A percentile compares a stretch with the other conserved stretches of the same genome.
Evolutionary conservation across 2,888 invertebrate genomes (phyloP).

Genomic region (Hypomecis atomaria): DNA sequence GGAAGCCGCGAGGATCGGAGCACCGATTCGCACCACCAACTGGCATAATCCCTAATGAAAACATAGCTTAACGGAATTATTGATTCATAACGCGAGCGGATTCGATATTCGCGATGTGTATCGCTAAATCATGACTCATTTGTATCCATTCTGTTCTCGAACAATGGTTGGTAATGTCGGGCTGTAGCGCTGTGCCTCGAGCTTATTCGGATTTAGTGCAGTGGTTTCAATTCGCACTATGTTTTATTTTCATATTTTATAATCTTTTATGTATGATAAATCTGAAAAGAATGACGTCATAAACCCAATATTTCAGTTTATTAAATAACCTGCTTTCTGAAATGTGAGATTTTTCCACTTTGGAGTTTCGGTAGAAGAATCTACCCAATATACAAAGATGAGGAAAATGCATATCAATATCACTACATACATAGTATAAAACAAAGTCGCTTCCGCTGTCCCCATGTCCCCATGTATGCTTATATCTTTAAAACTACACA

Average conservation of each 20-base stretch:
- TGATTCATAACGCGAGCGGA: slow-evolving; percentile 67
- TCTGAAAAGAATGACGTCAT: no score
- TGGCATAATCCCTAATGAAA: slow-evolving; percentile 59
- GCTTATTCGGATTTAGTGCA: slow-evolving; percentile 61
- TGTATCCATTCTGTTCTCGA: slow-evolving; percentile 74
- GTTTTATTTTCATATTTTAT: not conserved
- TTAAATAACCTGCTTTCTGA: no score
- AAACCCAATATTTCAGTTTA: no score
- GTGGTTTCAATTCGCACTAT: slow-evolving; percentile 39
- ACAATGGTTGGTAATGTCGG: slow-evolving; percentile 65
- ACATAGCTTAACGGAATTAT: slow-evolving; percentile 63
- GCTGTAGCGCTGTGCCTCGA: slow-evolving; percentile 51
- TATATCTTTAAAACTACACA: no score
- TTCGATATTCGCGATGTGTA: slow-evolving; percentile 67
- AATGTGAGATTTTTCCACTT: no score
- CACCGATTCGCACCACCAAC: slow-evolving; percentile 32
- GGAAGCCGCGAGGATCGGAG: slow-evolving; percentile 2
- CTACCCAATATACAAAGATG: no score
- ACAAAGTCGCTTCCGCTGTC: no score
- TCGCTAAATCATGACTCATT: slow-evolving; percentile 77
- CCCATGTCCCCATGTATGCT: no score
- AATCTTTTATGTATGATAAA: not conserved
- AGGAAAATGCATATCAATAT: no score
- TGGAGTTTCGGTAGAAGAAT: no score
- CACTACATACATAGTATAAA: no score